A percentile compares a stretch with the other conserved stretches of the same genome.
phyloP scores from a whole-genome alignment of 2,113 vertebrate species.

The Phrynosoma platyrhinos region DNA sequence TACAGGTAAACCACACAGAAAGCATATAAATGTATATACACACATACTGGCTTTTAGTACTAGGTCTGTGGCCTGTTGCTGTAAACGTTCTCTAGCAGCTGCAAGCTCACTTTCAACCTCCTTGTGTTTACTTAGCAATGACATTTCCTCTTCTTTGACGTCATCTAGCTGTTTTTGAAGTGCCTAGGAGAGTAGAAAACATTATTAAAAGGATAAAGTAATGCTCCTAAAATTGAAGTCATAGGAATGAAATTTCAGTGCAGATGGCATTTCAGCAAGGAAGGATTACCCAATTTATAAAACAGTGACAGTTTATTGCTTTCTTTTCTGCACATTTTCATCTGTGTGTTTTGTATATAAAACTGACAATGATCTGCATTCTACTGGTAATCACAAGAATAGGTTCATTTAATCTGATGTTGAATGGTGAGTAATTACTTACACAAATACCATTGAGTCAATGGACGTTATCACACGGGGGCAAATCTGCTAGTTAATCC shows the following conservation, averaged over 20 bases:
- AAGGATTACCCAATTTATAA: conserved; percentile 19
- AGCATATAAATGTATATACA: conserved; percentile 45
- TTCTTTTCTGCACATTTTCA: not conserved
- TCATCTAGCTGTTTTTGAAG: conserved; percentile 95
- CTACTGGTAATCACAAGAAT: no score
- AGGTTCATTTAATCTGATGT: no score
- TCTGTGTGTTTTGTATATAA: not conserved
- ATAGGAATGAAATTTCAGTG: conserved; percentile 31
- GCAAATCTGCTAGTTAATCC: no score
- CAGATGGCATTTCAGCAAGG: conserved; percentile 9
- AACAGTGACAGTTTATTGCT: not conserved
- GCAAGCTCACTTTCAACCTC: conserved; percentile 95
- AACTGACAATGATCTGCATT: not conserved
- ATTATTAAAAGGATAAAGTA: conserved; percentile 47
- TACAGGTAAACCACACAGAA: conserved; percentile 38
- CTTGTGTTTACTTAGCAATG: conserved; percentile 94
- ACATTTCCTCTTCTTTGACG: conserved; percentile 92
- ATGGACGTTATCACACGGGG: no score
- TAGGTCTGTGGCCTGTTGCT: conserved; percentile 96
- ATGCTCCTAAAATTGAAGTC: conserved; percentile 30
- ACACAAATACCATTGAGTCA: no score
- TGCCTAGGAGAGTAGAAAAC: conserved; percentile 79
- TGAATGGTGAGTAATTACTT: no score
- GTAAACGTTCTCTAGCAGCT: conserved; percentile 91
- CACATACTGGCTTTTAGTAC: conserved; percentile 98